Evolutionary conservation across 2,888 invertebrate genomes (phyloP), one percentile per base, ranked within the genome.

Genomic region (Conomelus anceps): DNA sequence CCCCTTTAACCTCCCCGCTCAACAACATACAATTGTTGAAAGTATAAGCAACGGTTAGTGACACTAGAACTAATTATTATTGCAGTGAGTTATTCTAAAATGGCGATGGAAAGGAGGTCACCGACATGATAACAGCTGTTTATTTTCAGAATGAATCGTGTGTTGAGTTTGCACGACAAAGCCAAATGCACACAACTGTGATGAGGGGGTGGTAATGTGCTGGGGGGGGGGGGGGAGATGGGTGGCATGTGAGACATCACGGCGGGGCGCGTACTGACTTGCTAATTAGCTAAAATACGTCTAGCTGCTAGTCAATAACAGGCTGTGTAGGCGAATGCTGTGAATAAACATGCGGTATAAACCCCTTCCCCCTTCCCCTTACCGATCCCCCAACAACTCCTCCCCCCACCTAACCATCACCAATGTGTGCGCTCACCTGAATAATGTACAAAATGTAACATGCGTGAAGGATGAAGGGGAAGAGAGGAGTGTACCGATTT

Each of bases 201-300:
- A 6, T 4, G 1, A 22, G 34, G 26, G 34, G 29, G 87, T 87
- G 20, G 29, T 87, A 23, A 23, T 34, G 88, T 88, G 22, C 22
- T 13, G 29, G 87, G 29, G 29, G 22, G 23, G 26, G 88, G 85
- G 89, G 86, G 22, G 26, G 87, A 22, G 87, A 87, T 85, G 29
- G 88, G 88, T 34, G 26, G 22, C 41, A 20, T 41, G 63, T 4
- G 63, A 63, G 87, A 87, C 26, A 29, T 22, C 88, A 23, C 63
- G 88, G 88, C 63, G 63, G 29, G 88, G 88, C 63, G 63, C 63
- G n/a, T n/a, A 63, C 63, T 63, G 63, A 63, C 63, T 63, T 63
- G 63, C 63, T 63, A 63, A 63, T 63, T 63, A 63, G 63, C 63
- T 63, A 63, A 63, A 63, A 63, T 63, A 63, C 63, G 63, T 63